phyloP scores from a whole-genome alignment of 1,140 invertebrate species.

The Drosophila watanabei region DNA sequence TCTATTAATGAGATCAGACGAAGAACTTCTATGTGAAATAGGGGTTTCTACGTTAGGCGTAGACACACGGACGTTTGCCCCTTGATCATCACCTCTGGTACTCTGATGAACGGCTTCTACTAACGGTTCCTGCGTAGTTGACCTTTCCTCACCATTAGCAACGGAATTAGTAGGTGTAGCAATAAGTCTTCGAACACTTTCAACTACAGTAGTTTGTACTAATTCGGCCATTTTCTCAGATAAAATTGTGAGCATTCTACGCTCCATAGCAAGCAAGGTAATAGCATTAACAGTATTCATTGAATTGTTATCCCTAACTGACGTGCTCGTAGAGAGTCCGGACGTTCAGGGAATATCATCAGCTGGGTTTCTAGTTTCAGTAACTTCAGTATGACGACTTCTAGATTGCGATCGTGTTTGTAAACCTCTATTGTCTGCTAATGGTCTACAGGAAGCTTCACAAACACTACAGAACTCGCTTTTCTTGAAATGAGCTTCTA shows the following conservation, averaged over 20 bases:
- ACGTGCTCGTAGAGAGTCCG: too few species aligned
- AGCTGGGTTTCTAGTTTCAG: too few species aligned
- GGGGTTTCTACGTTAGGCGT: too few species aligned
- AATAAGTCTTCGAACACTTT: background rate
- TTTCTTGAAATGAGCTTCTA: too few species aligned
- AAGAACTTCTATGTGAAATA: too few species aligned
- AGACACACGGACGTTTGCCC: background rate
- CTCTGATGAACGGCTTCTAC: background rate
- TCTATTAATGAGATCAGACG: too few species aligned
- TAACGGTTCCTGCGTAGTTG: background rate
- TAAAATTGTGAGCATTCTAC: background rate
- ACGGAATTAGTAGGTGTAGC: background rate
- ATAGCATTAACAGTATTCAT: background rate
- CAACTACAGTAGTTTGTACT: background rate
- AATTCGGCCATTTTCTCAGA: slow-evolving; percentile 2
- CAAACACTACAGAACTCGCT: too few species aligned
- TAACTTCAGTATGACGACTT: too few species aligned
- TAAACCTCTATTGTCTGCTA: too few species aligned
- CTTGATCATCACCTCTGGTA: background rate
- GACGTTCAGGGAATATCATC: too few species aligned
- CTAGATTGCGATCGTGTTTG: too few species aligned
- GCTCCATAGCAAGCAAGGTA: background rate
- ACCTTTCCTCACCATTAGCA: background rate
- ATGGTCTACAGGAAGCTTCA: too few species aligned
- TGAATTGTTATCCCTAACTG: background rate